Evolutionary conservation across 2,113 vertebrate genomes (phyloP), one percentile per base, ranked within the genome.

Genomic region (Piaya cayana): DNA sequence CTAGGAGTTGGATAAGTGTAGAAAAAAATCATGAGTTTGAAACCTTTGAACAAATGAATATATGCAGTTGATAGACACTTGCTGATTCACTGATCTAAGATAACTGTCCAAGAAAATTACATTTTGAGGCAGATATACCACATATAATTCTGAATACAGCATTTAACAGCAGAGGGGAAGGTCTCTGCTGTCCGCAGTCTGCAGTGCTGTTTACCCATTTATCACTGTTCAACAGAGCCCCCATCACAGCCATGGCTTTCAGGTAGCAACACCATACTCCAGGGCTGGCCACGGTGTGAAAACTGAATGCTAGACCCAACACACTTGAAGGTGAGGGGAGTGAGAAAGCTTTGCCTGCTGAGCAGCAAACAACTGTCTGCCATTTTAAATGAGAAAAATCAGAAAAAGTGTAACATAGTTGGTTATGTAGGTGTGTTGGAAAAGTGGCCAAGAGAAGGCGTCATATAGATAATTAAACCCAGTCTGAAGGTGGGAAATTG

Each of bases 231-330:
- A 1, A 29, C 2, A 43, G 26, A 81, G 18, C 30, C 37, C 12
- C 4, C 0, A 4, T 27, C 12, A 20, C 12, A 25, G 15, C 20
- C 7, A 0, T 8, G 43, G 55, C 30, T 56, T 19, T 29, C 52
- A 42, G n/a, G 52, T 20, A 67, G 43, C 15, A 34, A 18, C 19
- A 26, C 19, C 1, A 0, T 14, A 21, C 49, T 26, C 27, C 42
- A 32, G 42, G 27, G 13, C 42, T 50, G 60, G 34, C 19, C 9
- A 1, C 0, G 1, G 22, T n/a, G 20, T 30, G 22, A 49, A 47
- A 80, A 29, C 9, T 5, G 12, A 60, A 43, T 30, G 30, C 23
- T 32, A 22, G n/a, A 34, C 32, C 68, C 7, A 1, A 7, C 12
- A 29, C 5, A 25, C 26, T 8, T 29, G 9, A 37, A 59, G 37